Conservation (phyloP, 2,797 vertebrate genomes). For the Coregonus ussuriensis region DNA sequence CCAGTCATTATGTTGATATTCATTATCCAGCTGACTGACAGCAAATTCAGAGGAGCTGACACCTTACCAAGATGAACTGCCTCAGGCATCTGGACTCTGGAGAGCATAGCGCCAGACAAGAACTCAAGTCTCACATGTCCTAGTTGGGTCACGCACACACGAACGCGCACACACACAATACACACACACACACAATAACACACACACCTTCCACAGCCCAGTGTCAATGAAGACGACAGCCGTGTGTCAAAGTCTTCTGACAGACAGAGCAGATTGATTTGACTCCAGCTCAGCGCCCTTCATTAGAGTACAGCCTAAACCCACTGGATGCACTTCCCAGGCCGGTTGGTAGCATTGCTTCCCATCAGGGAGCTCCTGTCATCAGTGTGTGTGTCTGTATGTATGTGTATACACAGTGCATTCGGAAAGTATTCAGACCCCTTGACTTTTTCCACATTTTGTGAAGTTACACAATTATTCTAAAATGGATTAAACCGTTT, state of each 20-base stretch:
- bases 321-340: neutral
- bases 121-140: neutral
- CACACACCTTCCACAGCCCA: neutral
- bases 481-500: too few relatives aligned
- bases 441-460: too few relatives aligned
- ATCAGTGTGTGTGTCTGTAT: neutral
- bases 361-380: neutral
- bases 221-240: neutral
- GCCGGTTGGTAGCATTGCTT: neutral
- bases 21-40: slow-evolving; percentile 20
- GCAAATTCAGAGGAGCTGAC: slow-evolving; percentile 23
- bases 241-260: neutral
- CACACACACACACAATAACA: neutral
- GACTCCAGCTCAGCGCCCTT: neutral
- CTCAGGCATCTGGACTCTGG: neutral
- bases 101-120: neutral
- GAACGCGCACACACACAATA: too few relatives aligned
- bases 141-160: neutral
- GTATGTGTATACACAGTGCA: too few relatives aligned
- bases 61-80: slow-evolving; percentile 22
- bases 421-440: too few relatives aligned
- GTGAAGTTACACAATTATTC: too few relatives aligned
- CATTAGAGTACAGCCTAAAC: neutral
- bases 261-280: slow-evolving; percentile 3
- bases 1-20: slow-evolving; percentile 21